Evolutionary conservation across 2,888 invertebrate genomes (phyloP), one percentile per base, ranked within the genome.

Genomic region (Drosophila paracracens): DNA sequence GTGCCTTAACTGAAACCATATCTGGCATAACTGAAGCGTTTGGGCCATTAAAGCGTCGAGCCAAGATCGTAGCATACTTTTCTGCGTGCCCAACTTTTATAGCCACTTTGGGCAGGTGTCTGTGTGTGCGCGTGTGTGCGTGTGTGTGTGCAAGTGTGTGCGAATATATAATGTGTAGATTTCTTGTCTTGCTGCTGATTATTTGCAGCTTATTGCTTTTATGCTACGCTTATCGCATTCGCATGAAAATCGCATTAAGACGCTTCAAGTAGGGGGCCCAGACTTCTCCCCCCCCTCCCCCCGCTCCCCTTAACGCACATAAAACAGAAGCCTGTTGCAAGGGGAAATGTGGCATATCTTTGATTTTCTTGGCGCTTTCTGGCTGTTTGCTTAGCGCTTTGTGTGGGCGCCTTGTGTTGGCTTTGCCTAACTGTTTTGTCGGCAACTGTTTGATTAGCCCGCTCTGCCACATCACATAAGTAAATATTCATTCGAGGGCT

Each of bases 151-250:
- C 51, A n/a, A 43, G 56, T 53, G 50, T 59, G 56, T 70, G 46
- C 5, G 46, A 29, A 25, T 29, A 46, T 25, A 29, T 40, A 40
- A 43, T 65, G 61, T 57, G 65, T 71, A 68, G 74, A 74, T 75
- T 74, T 73, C 78, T 81, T 81, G 79, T 81, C 73, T 77, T 77
- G 46, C 59, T 69, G 74, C 80, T 82, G 80, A 87, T 85, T 85
- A 88, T 88, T 82, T 85, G 82, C 78, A 76, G 85, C 86, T 89
- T 89, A 89, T 79, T 82, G 88, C 88, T 72, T 77, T 85, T 82
- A 89, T 89, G 84, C 76, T 74, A 74, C 67, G 85, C 77, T 85
- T 89, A 89, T 86, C 90, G 78, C 88, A 80, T 80, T 88, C 83
- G 74, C 82, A 80, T 80, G 78, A 85, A 82, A 89, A 89, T 86